Base-by-base conservation (phyloP, 2,113 vertebrate species). In the Oceanodroma tethys region DNA sequence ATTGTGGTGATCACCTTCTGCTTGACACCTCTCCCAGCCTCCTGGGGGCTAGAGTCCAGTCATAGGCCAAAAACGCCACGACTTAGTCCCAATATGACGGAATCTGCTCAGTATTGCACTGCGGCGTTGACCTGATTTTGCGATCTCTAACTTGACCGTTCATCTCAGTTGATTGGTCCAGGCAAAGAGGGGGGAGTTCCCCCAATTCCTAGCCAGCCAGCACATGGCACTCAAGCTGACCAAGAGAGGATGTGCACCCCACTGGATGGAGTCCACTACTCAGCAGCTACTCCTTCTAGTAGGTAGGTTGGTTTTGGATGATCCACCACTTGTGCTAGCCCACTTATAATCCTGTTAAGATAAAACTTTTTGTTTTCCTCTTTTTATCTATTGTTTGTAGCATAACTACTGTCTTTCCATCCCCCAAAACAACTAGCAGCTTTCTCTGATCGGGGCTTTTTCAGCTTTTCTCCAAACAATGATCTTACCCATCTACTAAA, bases 131-230 rank as follows among this genome's bases (percentile, higher is more conserved):
- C 60, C 72, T 36, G 43, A 45, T 56, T 59, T 60, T 81, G 60
- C 89, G 38, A n/a, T 88, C 14, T 67, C 62, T 92, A 81, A 94
- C 55, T 80, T 9, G 40, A 5, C 73, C 34, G 7, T 95, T 97
- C 19, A 13, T 95, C 82, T 88, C 93, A 99, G 99, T 93, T 98
- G 70, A 93, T 98, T 81, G 98, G 98, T 94, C 98, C 98, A 50
- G 99, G 98, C 88, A 99, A 99, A 93, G 99, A 99, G 60, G 99
- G 99, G 8, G 99, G 99, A 11, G 94, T 99, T 52, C 98, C 98
- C 26, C 94, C 98, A 32, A 62, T 96, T 91, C 98, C 98, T 19
- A 95, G 78, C 94, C 99, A 99, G 90, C 98, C 99, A 58, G 95
- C 95, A 78, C 99, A 99, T 2, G 99, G 98, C 34, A 94, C 98